Conservation (phyloP, 2,113 vertebrate genomes). For the Odontophorus gujanensis region DNA sequence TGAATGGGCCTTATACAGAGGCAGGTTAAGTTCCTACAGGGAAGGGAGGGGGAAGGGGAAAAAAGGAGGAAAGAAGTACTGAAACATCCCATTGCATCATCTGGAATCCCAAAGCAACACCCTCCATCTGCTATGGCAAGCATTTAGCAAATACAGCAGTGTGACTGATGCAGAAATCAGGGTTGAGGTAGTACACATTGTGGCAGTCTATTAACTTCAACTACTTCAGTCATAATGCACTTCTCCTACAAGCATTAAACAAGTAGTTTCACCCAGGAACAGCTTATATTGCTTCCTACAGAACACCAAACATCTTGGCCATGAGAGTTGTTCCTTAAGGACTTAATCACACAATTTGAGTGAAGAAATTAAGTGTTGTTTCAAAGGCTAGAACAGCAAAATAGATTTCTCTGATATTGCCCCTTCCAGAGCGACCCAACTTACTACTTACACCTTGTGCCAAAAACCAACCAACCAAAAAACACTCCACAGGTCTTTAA, state of each 20-base stretch:
- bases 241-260: not conserved
- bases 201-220: not conserved
- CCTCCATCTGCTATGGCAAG: not conserved
- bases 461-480: not conserved
- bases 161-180: not conserved
- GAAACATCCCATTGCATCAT: not conserved
- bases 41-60: not conserved
- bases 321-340: not conserved
- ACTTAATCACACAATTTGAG: no score
- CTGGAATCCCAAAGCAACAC: not conserved
- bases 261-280: not conserved
- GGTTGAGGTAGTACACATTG: not conserved
- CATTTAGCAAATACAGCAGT: not conserved
- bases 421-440: not conserved
- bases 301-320: not conserved
- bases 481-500: not conserved
- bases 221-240: fast-evolving
- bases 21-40: constrained; percentile 90
- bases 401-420: not conserved
- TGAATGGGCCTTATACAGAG: constrained; percentile 85
- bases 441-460: not conserved
- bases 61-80: not conserved
- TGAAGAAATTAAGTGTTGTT: no score
- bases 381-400: not conserved
- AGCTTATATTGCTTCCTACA: not conserved